phyloP scores from a whole-genome alignment of 1,140 invertebrate genomes.

The Platyscapa corneri region DNA sequence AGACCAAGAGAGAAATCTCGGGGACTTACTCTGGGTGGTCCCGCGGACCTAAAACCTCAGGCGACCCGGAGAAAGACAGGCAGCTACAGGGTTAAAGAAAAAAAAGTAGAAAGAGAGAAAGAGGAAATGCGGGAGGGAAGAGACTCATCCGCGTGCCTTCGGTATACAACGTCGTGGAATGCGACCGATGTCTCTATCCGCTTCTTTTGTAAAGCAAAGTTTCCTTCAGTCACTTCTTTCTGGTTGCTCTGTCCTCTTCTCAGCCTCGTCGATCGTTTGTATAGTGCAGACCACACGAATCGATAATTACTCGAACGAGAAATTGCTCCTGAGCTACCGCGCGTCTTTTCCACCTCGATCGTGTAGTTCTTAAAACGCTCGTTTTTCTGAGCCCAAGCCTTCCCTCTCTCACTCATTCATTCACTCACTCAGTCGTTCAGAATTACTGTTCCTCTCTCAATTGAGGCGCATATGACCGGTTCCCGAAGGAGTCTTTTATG shows the following conservation, averaged over 20 bases:
- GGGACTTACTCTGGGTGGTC: conserved; percentile 35
- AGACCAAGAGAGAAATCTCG: conserved; percentile 16
- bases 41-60: conserved; percentile 30
- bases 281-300: conserved; percentile 71
- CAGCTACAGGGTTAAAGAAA: conserved; percentile 40
- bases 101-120: conserved; percentile 41
- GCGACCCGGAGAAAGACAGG: conserved; percentile 14
- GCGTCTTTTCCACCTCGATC: conserved; percentile 67
- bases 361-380: conserved; percentile 43
- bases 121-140: conserved; percentile 42
- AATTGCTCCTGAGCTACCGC: conserved; percentile 62
- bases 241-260: not conserved
- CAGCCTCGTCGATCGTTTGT: conserved; percentile 7
- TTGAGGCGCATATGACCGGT: conserved; percentile 10
- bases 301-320: conserved; percentile 73
- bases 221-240: conserved; percentile 44
- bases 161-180: conserved; percentile 63
- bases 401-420: not conserved
- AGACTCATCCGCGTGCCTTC: conserved; percentile 66
- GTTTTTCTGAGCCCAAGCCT: conserved; percentile 64
- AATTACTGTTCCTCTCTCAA: not conserved
- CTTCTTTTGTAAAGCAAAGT: conserved; percentile 65
- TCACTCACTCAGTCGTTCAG: not conserved
- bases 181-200: conserved; percentile 74
- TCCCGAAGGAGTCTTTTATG: not conserved